A percentile compares a stretch with the other conserved stretches of the same genome.
Evolutionary conservation across 1,140 invertebrate species (phyloP).

Genomic region (Thaumetopoea pityocampa): DNA sequence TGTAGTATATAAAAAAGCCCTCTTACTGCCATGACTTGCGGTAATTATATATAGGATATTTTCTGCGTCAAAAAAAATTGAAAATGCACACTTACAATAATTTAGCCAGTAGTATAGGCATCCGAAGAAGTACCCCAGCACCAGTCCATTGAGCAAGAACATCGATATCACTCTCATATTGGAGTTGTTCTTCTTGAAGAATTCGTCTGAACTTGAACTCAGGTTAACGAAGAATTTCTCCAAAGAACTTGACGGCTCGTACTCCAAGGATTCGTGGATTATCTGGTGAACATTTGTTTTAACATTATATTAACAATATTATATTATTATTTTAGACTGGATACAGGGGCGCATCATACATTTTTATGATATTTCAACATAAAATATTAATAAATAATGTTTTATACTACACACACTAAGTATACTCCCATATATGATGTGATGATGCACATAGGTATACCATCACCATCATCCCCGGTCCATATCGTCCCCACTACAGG

Average conservation of each 20-base stretch:
- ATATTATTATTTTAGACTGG: too few relatives aligned
- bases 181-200: constrained; percentile 40
- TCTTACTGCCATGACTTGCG: too few relatives aligned
- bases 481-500: too few relatives aligned
- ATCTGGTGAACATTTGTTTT: constrained; percentile 19
- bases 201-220: constrained; percentile 37
- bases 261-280: constrained; percentile 42
- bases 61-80: neutral
- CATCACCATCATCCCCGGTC: too few relatives aligned
- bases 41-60: neutral
- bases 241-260: constrained; percentile 48
- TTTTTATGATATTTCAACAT: too few relatives aligned
- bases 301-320: neutral
- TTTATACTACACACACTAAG: too few relatives aligned
- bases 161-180: constrained; percentile 33
- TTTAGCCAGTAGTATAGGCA: constrained; percentile 52
- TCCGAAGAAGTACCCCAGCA: constrained; percentile 52
- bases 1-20: too few relatives aligned
- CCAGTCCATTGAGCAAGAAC: constrained; percentile 46
- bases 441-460: too few relatives aligned
- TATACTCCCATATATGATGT: too few relatives aligned
- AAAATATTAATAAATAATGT: too few relatives aligned
- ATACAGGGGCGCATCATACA: too few relatives aligned
- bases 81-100: constrained; percentile 42
- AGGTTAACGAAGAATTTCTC: constrained; percentile 36